Base-by-base conservation (phyloP, 2,797 vertebrate species). In the Vireo griseus region DNA sequence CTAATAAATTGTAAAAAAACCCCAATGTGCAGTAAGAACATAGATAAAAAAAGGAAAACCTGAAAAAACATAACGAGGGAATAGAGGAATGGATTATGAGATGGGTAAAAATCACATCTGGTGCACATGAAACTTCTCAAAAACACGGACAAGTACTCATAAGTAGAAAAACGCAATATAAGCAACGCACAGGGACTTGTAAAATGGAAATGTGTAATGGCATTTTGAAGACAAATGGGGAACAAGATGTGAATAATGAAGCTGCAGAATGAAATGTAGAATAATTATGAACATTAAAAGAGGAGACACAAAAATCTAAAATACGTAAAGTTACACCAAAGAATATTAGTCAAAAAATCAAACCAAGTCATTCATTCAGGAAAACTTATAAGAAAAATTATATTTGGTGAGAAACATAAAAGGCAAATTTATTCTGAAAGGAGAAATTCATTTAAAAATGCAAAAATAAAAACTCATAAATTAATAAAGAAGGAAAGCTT, bases 161-260 rank as follows among this genome's bases (percentile, higher is more conserved):
- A 67, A 52, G 50, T 19, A 31, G 54, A 68, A 92, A 92, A 90
- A 88, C 1, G 4, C 39, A 81, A 24, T 15, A 31, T 85, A 42
- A 77, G 57, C 26, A 77, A 42, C 0, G 3, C 67, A 24, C 25
- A 61, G 75, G 18, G 15, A 45, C 48, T 54, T 85, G 47, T 39
- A 62, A 94, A 93, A 91, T 12, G 10, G 45, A 87, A 87, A 74
- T 8, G 3, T 29, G 13, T 52, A 59, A 39, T 13, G 16, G 5
- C 9, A 39, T 66, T 91, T 90, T 73, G 85, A 87, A 66, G 74
- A 87, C 24, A 87, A 89, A 47, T 51, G 18, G 31, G 8, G 20
- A 87, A 45, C 5, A 82, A 76, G 10, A 26, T 39, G 20, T 67
- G 48, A 79, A 48, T 85, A 82, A 76, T 22, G 15, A 51, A 87